Evolutionary conservation across 2,113 vertebrate genomes (phyloP).

Genomic region (Opisthocomus hoazin): DNA sequence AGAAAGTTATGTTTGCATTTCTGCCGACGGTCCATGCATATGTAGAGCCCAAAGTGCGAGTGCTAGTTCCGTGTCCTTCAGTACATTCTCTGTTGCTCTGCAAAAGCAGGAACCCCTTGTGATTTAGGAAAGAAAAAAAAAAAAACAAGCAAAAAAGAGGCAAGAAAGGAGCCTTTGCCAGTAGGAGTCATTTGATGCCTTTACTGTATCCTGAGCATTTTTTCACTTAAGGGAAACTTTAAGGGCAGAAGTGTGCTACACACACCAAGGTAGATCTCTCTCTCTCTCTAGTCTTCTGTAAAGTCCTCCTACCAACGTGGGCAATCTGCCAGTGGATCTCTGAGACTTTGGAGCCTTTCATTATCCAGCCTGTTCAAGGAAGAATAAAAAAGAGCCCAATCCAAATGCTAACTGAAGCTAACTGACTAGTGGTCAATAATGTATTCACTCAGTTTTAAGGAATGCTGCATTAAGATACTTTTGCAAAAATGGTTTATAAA

Average conservation of each 20-base stretch:
- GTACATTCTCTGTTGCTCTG: rapidly evolving
- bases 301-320: not conserved
- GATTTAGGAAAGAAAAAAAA: not conserved
- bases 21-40: not conserved
- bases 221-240: not conserved
- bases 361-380: not conserved
- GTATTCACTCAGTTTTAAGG: not conserved
- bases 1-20: not conserved
- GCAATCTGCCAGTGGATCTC: no score
- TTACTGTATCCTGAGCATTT: not conserved
- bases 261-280: not conserved
- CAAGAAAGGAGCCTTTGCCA: not conserved
- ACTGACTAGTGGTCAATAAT: not conserved
- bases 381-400: not conserved
- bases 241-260: not conserved
- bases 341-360: not conserved
- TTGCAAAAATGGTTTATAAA: not conserved
- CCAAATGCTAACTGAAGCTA: not conserved
- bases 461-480: not conserved
- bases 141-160: not conserved
- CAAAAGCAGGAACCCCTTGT: not conserved
- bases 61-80: not conserved
- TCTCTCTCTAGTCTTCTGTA: not conserved
- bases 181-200: not conserved
- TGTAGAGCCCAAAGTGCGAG: not conserved